Evolutionary conservation across 2,113 vertebrate species (phyloP).

Genomic region (Alectura lathami): DNA sequence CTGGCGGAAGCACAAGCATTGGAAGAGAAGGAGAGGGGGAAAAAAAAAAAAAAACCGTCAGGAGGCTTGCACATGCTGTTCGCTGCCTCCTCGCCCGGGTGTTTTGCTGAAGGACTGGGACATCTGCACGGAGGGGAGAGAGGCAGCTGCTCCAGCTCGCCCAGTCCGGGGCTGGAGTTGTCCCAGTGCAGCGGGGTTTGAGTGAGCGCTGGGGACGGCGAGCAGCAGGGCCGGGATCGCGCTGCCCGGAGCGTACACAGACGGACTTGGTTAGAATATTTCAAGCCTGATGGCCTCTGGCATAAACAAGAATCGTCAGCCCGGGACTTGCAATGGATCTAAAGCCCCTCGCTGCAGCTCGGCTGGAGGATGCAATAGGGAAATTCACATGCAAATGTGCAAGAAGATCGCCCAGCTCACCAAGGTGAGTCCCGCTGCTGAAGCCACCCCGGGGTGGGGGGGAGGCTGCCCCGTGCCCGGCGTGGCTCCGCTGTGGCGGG

Average conservation of each 20-base stretch:
- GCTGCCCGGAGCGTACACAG: not conserved
- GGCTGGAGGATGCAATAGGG: constrained; percentile 80
- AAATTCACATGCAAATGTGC: constrained; percentile 95
- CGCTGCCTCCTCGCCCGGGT: not conserved
- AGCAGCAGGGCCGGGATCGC: not conserved
- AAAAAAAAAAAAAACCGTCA: not conserved
- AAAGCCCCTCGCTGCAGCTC: constrained; percentile 76
- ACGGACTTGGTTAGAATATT: not conserved
- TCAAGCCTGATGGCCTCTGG: constrained; percentile 84
- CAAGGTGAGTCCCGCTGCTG: constrained; percentile 82
- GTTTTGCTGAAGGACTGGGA: constrained; percentile 55
- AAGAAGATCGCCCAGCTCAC: constrained; percentile 99
- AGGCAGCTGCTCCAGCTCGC: not conserved
- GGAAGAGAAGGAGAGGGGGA: not conserved
- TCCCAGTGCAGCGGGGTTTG: not conserved
- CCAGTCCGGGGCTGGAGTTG: not conserved
- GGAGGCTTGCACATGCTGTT: not conserved
- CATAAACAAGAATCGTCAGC: constrained; percentile 81
- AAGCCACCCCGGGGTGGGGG: not conserved
- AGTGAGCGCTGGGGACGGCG: not conserved
- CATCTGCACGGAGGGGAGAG: constrained; percentile 2
- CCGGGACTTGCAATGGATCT: constrained; percentile 79
- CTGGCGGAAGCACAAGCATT: constrained; percentile 14
- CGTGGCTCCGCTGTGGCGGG: not conserved
- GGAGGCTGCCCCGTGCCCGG: not conserved